These are phyloP conservation scores for Chamaea fasciata DNA, from an alignment of 2,113 vertebrate species.

Conservation along the genomic window DNA sequence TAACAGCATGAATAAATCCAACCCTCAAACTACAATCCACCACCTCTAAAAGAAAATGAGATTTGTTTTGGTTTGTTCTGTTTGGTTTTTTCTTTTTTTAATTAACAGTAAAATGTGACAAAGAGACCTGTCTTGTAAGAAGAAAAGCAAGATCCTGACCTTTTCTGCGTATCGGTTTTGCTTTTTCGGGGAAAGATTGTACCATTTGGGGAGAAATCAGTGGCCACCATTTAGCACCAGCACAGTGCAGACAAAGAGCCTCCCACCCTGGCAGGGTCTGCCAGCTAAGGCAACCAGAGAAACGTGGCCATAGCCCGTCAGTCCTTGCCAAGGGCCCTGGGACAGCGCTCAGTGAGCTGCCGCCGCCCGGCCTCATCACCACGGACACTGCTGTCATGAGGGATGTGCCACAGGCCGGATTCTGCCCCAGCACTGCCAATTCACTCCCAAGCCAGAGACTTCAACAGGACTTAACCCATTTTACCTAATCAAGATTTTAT, in stretches of 20 bases:
- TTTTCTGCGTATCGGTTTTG: not conserved
- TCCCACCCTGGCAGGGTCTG: not conserved
- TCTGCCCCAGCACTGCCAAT: fast-evolving
- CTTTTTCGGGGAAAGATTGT: not conserved
- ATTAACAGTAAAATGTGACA: not conserved
- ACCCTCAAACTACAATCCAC: not conserved
- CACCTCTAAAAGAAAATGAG: not conserved
- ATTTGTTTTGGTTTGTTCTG: not conserved
- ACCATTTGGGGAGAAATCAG: not conserved
- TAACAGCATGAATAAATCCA: not conserved
- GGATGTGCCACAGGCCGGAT: fast-evolving
- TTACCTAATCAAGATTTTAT: not conserved
- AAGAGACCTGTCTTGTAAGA: not conserved
- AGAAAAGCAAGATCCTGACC: not conserved
- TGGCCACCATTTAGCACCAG: not conserved
- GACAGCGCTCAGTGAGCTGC: not conserved
- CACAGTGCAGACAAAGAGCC: not conserved
- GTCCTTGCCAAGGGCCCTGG: not conserved
- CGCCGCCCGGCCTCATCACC: fast-evolving
- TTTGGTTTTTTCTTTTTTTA: not conserved
- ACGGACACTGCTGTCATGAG: fast-evolving
- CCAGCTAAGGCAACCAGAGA: not conserved
- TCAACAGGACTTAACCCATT: no score
- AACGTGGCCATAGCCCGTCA: fast-evolving
- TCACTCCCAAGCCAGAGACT: not conserved